Evolutionary conservation across 2,797 vertebrate genomes (phyloP).

Genomic region (Emys orbicularis): DNA sequence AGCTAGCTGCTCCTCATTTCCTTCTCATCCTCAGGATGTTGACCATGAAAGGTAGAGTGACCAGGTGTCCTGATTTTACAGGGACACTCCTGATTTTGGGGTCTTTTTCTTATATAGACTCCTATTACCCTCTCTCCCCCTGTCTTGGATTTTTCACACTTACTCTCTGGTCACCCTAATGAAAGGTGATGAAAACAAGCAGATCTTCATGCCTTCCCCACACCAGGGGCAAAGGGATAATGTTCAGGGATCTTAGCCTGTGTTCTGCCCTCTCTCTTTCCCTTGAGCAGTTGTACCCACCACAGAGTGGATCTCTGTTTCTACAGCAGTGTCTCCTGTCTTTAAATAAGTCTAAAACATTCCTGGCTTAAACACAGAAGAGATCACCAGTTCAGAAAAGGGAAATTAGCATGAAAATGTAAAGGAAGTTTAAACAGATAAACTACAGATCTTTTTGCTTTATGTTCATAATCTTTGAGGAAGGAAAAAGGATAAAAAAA

Average conservation of each 20-base stretch:
- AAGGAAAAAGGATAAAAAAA: slow-evolving; percentile 37
- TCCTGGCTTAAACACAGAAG: neutral
- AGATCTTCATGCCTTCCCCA: neutral
- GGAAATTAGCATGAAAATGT: neutral
- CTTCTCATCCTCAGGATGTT: neutral
- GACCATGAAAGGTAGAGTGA: neutral
- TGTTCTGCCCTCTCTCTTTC: neutral
- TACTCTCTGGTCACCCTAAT: neutral
- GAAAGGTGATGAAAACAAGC: rapidly evolving
- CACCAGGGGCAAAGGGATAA: neutral
- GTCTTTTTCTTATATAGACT: too few species aligned
- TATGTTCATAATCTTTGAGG: neutral
- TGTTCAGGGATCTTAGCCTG: neutral
- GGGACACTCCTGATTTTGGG: too few species aligned
- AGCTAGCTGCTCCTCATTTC: neutral
- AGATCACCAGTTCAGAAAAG: neutral
- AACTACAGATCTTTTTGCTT: neutral
- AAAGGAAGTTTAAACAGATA: neutral
- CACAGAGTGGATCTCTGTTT: rapidly evolving
- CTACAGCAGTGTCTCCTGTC: neutral
- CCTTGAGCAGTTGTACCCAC: neutral
- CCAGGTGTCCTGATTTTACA: too few species aligned
- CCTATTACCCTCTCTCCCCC: too few species aligned
- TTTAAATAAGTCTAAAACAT: neutral
- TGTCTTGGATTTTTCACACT: too few species aligned